Evolutionary conservation across 2,797 vertebrate genomes (phyloP), one percentile per base, ranked within the genome.

Genomic region (Semaprochilodus insignis): DNA sequence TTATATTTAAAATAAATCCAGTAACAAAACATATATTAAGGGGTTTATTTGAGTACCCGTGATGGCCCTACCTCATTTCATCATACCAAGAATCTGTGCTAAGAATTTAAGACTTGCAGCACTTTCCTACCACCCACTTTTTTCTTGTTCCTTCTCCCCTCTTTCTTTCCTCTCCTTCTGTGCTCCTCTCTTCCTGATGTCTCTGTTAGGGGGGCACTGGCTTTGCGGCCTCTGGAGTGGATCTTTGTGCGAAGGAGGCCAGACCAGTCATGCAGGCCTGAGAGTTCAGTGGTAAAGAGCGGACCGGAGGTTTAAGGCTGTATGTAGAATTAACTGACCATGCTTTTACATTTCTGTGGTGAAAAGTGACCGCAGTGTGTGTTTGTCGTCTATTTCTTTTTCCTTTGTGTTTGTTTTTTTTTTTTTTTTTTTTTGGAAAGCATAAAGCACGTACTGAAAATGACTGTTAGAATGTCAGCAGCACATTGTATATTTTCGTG

Each of bases 201-300:
- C 31, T 73, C 31, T 83, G 16, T 62, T 87, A 97, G 95, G 97
- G 97, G 6, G 97, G 97, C 74, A 98, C 97, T 0, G 97, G 97
- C 80, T 98, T 97, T 1, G 92, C 96, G 0, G 96, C 93, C 3
- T 97, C 97, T 0, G 97, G 97, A 10, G 94, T 97, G 0, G 92
- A 92, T 23, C 93, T 98, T 76, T 90, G 93, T 6, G 97, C 97
- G 0, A 97, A 97, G 90, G 96, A 97, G 88, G 94, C 96, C 4
- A 91, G 97, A 75, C 97, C 97, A 0, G 97, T 98, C 74, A 98
- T 98, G 97, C 95, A 96, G 83, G 97, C 96, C 16, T 97, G 91
- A 96, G 65, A 65, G 40, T 23, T 44, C 54, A 48, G 34, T 23
- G 31, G 63, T 55, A 16, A 23, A 36, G 23, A 57, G 16, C 5